A percentile compares a stretch with the other conserved stretches of the same genome.
These are phyloP conservation scores for Notothenia coriiceps DNA, from an alignment of 2,113 vertebrate genomes.

Conservation along the genomic window DNA sequence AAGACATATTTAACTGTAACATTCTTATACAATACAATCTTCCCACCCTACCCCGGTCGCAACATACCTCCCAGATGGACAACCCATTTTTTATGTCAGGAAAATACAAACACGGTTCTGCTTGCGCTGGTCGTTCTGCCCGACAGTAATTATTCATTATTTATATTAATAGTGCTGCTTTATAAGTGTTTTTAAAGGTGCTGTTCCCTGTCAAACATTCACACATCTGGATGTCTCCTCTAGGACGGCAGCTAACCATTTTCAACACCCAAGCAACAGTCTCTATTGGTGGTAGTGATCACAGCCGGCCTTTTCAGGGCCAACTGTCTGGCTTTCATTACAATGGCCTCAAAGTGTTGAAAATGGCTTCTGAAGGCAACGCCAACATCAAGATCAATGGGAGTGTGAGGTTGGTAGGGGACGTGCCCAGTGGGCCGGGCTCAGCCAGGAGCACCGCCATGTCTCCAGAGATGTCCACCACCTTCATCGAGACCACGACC, in stretches of 20 bases:
- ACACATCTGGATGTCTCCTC: constrained; percentile 47
- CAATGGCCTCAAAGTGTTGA: constrained; percentile 97
- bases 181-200: background rate
- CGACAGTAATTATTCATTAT: no score
- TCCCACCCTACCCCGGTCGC: no score
- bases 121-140: background rate
- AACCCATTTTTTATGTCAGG: no score
- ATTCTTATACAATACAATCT: no score
- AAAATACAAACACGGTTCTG: background rate
- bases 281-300: constrained; percentile 94
- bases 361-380: constrained; percentile 96
- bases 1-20: no score
- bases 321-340: constrained; percentile 99
- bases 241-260: constrained; percentile 97
- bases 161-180: background rate
- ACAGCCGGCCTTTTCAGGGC: constrained; percentile 94
- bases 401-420: constrained; percentile 95
- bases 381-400: constrained; percentile 96
- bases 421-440: constrained; percentile 90
- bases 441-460: constrained; percentile 92
- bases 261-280: constrained; percentile 99
- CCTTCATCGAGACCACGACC: constrained; percentile 97
- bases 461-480: constrained; percentile 95
- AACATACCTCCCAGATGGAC: no score
- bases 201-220: background rate